Evolutionary conservation across 2,888 invertebrate genomes (phyloP).

Genomic region (Pteria penguin): DNA sequence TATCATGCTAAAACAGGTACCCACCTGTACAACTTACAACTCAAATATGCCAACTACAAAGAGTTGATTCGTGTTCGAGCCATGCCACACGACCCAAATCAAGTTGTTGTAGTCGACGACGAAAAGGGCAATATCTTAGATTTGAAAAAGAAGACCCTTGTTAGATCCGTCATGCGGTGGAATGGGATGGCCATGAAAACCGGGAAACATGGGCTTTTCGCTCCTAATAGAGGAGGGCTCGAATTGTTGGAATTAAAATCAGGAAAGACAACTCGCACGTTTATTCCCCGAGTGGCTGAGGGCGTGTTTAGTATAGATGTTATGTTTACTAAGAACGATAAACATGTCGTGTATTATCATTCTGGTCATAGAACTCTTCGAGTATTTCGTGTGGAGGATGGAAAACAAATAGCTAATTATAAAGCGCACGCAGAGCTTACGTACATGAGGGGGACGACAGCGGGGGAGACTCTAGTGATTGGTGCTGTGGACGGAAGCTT

Average conservation of each 20-base stretch:
- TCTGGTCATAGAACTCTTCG: slow-evolving; percentile 96
- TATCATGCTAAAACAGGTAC: slow-evolving; percentile 91
- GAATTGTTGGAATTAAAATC: slow-evolving; percentile 94
- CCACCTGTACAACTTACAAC: slow-evolving; percentile 76
- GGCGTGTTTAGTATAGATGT: slow-evolving; percentile 96
- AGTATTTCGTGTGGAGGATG: slow-evolving; percentile 94
- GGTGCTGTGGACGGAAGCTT: slow-evolving; percentile 97
- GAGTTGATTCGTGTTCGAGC: slow-evolving; percentile 75
- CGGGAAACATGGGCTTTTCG: slow-evolving; percentile 92
- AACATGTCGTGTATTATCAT: slow-evolving; percentile 98
- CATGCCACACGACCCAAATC: slow-evolving; percentile 82
- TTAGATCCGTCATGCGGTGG: slow-evolving; percentile 95
- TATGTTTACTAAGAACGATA: slow-evolving; percentile 94
- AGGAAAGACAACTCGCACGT: slow-evolving; percentile 91
- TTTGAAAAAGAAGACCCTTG: slow-evolving; percentile 91
- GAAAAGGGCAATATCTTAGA: slow-evolving; percentile 93
- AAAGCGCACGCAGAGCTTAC: slow-evolving; percentile 78
- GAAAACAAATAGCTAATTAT: slow-evolving; percentile 93
- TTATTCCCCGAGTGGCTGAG: slow-evolving; percentile 93
- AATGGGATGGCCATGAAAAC: slow-evolving; percentile 85
- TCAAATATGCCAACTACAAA: slow-evolving; percentile 77
- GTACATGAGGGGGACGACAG: slow-evolving; percentile 73
- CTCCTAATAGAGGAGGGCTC: slow-evolving; percentile 93
- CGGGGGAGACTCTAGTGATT: slow-evolving; percentile 83
- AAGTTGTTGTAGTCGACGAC: slow-evolving; percentile 92